A percentile compares a stretch with the other conserved stretches of the same genome.
Conservation (phyloP, 1,140 invertebrate species). For the Dendrolimus kikuchii region DNA sequence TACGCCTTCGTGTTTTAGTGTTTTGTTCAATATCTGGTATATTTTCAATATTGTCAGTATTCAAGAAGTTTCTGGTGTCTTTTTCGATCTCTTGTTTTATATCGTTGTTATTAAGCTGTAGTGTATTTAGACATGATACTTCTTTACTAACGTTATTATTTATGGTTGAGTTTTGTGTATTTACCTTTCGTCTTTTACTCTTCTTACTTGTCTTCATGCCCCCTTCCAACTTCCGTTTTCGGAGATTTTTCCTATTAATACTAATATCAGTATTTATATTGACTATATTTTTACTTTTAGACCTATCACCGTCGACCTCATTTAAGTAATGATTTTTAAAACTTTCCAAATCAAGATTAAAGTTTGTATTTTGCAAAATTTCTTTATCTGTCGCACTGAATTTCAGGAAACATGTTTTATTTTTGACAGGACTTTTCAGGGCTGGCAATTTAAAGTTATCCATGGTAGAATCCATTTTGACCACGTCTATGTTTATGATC, state of each 20-base stretch:
- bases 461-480: constrained; percentile 19
- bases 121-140: neutral
- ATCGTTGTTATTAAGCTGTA: too few relatives aligned
- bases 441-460: constrained; percentile 6
- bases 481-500: constrained; percentile 31
- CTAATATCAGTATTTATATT: constrained; percentile 1
- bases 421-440: constrained; percentile 16
- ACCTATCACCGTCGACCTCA: constrained; percentile 28
- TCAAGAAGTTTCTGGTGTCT: too few relatives aligned
- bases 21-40: too few relatives aligned
- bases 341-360: constrained; percentile 40
- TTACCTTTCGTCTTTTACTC: constrained; percentile 11
- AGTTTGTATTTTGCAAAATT: constrained; percentile 16
- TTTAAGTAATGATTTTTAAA: constrained; percentile 49
- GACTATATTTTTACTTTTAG: constrained; percentile 2
- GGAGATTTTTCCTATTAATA: constrained; percentile 12
- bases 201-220: neutral
- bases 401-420: constrained; percentile 33
- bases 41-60: too few relatives aligned
- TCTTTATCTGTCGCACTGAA: constrained; percentile 36
- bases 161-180: neutral
- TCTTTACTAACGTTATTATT: neutral
- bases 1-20: too few relatives aligned
- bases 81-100: too few relatives aligned
- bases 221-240: constrained; percentile 3